A percentile compares a stretch with the other conserved stretches of the same genome.
Evolutionary conservation across 2,797 vertebrate genomes (phyloP).

Genomic region (Antennarius maculatus): DNA sequence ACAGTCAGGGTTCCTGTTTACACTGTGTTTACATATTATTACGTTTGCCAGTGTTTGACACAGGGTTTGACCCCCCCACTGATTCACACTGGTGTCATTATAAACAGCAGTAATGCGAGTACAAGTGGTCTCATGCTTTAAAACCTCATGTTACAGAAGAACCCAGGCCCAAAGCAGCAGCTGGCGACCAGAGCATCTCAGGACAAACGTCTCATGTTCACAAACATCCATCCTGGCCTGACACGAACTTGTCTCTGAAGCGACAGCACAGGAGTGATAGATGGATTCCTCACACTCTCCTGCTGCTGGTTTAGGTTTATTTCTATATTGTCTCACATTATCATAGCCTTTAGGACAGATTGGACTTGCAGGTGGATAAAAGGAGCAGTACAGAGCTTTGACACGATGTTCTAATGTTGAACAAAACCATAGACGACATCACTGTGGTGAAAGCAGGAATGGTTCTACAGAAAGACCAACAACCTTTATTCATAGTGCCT

Average conservation of each 20-base stretch:
- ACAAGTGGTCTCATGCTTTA: slow-evolving; percentile 40
- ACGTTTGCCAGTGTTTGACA: slow-evolving; percentile 31
- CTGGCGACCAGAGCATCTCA: slow-evolving; percentile 13
- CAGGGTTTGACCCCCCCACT: slow-evolving; percentile 64
- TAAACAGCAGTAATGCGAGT: slow-evolving; percentile 30
- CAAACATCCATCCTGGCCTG: slow-evolving; percentile 22
- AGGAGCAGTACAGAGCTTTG: too few relatives aligned
- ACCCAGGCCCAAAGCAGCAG: slow-evolving; percentile 8
- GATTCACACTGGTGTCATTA: slow-evolving; percentile 39
- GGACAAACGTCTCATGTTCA: slow-evolving; percentile 13
- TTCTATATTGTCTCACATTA: slow-evolving; percentile 36
- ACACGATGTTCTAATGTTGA: too few relatives aligned
- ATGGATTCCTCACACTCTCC: neutral
- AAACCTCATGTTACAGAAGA: slow-evolving; percentile 15
- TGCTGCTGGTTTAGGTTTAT: slow-evolving; percentile 23
- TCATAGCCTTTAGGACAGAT: neutral
- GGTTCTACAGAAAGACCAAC: slow-evolving; percentile 4
- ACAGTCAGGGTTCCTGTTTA: slow-evolving; percentile 72
- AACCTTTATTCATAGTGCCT: too few relatives aligned
- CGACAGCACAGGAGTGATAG: slow-evolving; percentile 4
- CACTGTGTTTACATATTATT: slow-evolving; percentile 55
- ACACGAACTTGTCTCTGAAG: slow-evolving; percentile 25
- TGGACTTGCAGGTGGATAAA: neutral
- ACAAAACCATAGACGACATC: too few relatives aligned
- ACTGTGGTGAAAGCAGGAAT: too few relatives aligned